phyloP scores from a whole-genome alignment of 2,797 vertebrate genomes.

The Pagetopsis macropterus region DNA sequence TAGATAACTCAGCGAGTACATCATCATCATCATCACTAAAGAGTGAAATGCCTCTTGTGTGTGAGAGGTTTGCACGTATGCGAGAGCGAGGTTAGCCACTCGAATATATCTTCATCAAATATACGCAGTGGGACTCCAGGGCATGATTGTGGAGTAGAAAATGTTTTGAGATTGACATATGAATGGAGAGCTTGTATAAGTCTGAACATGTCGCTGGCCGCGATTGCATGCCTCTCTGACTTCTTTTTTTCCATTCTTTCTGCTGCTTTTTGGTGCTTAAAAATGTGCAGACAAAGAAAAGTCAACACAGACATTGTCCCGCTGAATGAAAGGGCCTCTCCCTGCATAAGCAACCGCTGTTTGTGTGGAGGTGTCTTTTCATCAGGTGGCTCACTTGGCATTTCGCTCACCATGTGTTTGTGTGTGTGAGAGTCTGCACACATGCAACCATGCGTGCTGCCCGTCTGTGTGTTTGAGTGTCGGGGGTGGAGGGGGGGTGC shows the following conservation, averaged over 20 bases:
- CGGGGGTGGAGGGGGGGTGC: slow-evolving; percentile 32
- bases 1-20: slow-evolving; percentile 68
- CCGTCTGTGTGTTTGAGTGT: slow-evolving; percentile 58
- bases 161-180: slow-evolving; percentile 63
- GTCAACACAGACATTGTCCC: slow-evolving; percentile 84
- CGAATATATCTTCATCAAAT: slow-evolving; percentile 77
- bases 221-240: slow-evolving; percentile 70
- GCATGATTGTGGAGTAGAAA: slow-evolving; percentile 71
- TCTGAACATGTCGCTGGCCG: slow-evolving; percentile 77
- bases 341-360: slow-evolving; percentile 80
- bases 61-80: slow-evolving; percentile 75
- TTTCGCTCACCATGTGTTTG: slow-evolving; percentile 64
- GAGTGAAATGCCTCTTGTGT: slow-evolving; percentile 81
- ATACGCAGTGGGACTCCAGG: slow-evolving; percentile 53
- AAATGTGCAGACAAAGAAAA: slow-evolving; percentile 83
- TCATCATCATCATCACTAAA: slow-evolving; percentile 72
- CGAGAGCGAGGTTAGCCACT: slow-evolving; percentile 67
- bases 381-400: slow-evolving; percentile 75
- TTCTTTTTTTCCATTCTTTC: slow-evolving; percentile 60
- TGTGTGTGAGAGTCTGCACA: slow-evolving; percentile 33
- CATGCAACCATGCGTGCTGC: slow-evolving; percentile 60
- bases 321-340: slow-evolving; percentile 80
- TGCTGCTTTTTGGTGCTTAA: slow-evolving; percentile 77
- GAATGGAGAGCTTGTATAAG: slow-evolving; percentile 71
- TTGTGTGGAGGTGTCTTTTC: slow-evolving; percentile 81